Base-by-base conservation (phyloP, 1,140 invertebrate genomes). In the Drosophila takahashii region DNA sequence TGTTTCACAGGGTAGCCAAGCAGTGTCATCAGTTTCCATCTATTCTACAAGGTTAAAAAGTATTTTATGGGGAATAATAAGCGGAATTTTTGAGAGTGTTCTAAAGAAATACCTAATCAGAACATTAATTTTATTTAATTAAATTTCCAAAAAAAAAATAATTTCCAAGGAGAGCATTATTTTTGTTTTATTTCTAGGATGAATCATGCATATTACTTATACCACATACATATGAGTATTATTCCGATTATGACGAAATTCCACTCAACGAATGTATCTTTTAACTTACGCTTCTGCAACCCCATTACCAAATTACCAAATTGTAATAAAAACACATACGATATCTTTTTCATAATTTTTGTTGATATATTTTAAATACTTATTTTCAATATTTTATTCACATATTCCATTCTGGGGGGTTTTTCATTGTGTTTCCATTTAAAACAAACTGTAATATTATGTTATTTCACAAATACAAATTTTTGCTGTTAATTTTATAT, bases 331-430 rank as follows among this genome's bases (percentile, higher is more conserved):
- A 74, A 61, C 45, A 16, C 36, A 4, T 0, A 15, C 2, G 37
- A 42, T 42, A 50, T 59, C 42, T 57, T 80, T 74, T 85, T 61
- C 60, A 67, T 87, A 79, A 79, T 87, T 87, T 75, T 52, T 77
- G 57, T 86, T 86, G 75, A 86, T 86, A 86, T 86, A 86, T 87
- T 86, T 86, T 89, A 87, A 89, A 89, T 89, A 89, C 84, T 89
- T 89, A 89, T 89, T 53, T 77, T 77, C 65, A 89, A 83, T 71
- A 89, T 89, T 74, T 89, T 89, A 89, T 89, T 89, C 84, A 89
- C 84, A 89, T 89, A 89, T 84, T 84, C 60, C 79, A 75, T 86
- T 79, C 58, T 79, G 50, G 41, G 72, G 61, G 52, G 52, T 59
- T 69, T 47, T 32, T 53, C 62, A 44, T 65, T 67, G 59, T 62